Evolutionary conservation across 1,140 invertebrate genomes (phyloP).

Genomic region (Augochlora pura): DNA sequence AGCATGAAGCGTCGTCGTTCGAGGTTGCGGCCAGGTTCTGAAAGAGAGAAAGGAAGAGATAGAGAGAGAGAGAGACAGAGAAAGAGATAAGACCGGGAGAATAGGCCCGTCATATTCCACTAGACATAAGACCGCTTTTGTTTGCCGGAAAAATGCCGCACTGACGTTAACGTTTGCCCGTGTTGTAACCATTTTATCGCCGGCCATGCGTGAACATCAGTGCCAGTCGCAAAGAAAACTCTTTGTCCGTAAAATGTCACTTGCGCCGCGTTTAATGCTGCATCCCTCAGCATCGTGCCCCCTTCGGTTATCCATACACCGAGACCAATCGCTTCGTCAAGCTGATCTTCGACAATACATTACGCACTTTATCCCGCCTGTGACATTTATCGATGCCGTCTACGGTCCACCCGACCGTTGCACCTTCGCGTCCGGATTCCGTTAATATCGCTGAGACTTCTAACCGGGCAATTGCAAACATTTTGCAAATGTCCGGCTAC

Average conservation of each 20-base stretch:
- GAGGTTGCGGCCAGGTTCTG: too few relatives aligned
- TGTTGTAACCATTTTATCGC: conserved; percentile 20
- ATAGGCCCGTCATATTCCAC: conserved; percentile 4
- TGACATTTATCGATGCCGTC: conserved; percentile 43
- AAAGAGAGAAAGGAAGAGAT: too few relatives aligned
- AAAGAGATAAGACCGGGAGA: not conserved
- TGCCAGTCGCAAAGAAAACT: not conserved
- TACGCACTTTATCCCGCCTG: conserved; percentile 42
- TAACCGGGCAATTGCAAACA: not conserved
- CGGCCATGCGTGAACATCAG: conserved; percentile 16
- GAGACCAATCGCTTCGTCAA: conserved; percentile 54
- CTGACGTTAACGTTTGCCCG: not conserved
- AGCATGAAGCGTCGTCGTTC: too few relatives aligned
- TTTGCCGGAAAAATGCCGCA: not conserved
- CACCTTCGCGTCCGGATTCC: not conserved
- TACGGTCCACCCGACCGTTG: not conserved
- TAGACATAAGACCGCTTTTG: not conserved
- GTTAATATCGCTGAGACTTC: not conserved
- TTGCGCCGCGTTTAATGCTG: conserved; percentile 8
- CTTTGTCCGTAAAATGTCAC: conserved; percentile 42
- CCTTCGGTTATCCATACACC: conserved; percentile 44
- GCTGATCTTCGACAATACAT: conserved; percentile 51
- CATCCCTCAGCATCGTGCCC: conserved; percentile 15
- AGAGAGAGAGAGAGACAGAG: too few relatives aligned
- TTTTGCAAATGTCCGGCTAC: not conserved